Evolutionary conservation across 1,140 invertebrate species (phyloP).

Genomic region (Lepidurus packardi): DNA sequence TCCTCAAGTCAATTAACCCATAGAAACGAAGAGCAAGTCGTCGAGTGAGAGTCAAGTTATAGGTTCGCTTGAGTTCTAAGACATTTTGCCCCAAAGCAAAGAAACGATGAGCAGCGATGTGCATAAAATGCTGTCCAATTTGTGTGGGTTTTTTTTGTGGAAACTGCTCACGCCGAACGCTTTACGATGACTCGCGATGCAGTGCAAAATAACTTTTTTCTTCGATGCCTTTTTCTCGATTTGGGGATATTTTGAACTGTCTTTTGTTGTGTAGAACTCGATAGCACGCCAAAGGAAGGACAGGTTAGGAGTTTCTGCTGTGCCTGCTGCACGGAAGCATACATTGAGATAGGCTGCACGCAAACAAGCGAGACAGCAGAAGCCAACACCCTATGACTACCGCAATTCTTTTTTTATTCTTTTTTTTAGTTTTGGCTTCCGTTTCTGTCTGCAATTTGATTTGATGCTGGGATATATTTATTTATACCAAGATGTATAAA

Average conservation of each 20-base stretch:
- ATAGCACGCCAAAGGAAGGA: background rate
- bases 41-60: background rate
- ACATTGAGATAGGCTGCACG: constrained; percentile 14
- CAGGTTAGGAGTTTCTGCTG: background rate
- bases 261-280: background rate
- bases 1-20: background rate
- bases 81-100: background rate
- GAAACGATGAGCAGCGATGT: constrained; percentile 15
- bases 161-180: background rate
- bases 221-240: background rate
- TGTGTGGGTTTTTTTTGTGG: background rate
- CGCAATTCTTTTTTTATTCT: background rate
- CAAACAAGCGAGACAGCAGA: background rate
- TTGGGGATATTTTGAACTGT: background rate
- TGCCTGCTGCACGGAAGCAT: background rate
- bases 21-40: background rate
- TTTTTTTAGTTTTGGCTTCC: background rate
- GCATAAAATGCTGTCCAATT: constrained; percentile 19
- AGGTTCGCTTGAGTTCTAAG: background rate
- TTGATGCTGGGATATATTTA: background rate
- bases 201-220: background rate
- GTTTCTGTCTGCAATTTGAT: background rate
- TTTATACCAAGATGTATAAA: background rate
- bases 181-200: constrained; percentile 10
- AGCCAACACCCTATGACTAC: background rate